Evolutionary conservation across 2,797 vertebrate species (phyloP).

Genomic region (Neomorphus geoffroyi): DNA sequence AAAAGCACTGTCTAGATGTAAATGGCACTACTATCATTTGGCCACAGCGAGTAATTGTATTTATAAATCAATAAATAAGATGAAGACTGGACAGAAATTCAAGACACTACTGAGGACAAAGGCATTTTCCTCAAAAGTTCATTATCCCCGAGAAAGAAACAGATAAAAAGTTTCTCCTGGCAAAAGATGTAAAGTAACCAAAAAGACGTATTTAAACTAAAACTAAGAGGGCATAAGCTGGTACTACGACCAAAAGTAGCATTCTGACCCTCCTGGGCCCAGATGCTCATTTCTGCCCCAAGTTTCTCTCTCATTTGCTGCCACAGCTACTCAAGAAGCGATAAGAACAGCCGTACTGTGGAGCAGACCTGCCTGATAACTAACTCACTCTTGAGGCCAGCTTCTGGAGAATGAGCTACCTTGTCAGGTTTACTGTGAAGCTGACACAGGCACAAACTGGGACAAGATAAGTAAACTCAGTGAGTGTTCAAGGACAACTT

Average conservation of each 20-base stretch:
- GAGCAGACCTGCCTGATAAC: background rate
- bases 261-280: background rate
- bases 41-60: background rate
- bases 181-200: background rate
- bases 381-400: background rate
- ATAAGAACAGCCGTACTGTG: background rate
- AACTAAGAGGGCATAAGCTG: background rate
- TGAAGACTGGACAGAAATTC: background rate
- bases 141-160: background rate
- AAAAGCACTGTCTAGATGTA: background rate
- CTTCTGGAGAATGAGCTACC: background rate
- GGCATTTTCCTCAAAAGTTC: background rate
- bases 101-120: background rate
- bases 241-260: background rate
- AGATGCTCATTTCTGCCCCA: background rate
- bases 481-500: background rate
- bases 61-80: background rate
- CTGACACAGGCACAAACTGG: background rate
- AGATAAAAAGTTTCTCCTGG: background rate
- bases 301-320: background rate
- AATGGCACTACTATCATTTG: background rate
- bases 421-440: background rate
- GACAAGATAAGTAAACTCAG: background rate
- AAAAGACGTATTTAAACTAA: background rate
- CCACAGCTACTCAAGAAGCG: accelerated